Evolutionary conservation across 2,113 vertebrate species (phyloP).

Genomic region (Poicephalus meyeri): DNA sequence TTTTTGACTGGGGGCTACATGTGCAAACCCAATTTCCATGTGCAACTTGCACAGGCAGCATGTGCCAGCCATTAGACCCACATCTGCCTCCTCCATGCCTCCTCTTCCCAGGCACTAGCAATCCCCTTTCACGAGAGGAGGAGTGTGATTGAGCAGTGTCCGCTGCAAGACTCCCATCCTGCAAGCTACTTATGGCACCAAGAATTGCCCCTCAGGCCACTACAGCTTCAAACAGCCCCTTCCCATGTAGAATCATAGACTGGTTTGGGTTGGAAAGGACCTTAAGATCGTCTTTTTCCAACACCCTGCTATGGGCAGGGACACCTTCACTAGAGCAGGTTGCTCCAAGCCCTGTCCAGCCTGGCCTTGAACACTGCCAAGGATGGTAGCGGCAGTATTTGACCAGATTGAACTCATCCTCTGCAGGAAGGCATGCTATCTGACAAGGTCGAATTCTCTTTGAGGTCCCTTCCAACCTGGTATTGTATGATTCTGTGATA

Average conservation of each 20-base stretch:
- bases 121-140: background rate
- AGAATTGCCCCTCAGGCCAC: no score
- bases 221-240: background rate
- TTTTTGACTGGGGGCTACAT: background rate
- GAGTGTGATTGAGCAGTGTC: background rate
- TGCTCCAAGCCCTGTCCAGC: background rate
- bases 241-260: background rate
- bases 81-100: background rate
- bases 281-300: background rate
- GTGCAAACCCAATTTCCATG: rapidly evolving
- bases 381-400: background rate
- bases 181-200: background rate
- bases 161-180: background rate
- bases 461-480: background rate
- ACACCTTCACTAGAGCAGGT: background rate
- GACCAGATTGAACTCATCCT: background rate
- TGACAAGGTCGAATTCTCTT: background rate
- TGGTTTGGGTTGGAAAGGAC: background rate
- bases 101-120: background rate
- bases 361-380: background rate
- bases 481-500: background rate
- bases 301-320: background rate
- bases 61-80: background rate
- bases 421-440: rapidly evolving
- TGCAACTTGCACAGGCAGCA: background rate